phyloP scores from a whole-genome alignment of 2,888 invertebrate species.

The Drosophila anomelani region DNA sequence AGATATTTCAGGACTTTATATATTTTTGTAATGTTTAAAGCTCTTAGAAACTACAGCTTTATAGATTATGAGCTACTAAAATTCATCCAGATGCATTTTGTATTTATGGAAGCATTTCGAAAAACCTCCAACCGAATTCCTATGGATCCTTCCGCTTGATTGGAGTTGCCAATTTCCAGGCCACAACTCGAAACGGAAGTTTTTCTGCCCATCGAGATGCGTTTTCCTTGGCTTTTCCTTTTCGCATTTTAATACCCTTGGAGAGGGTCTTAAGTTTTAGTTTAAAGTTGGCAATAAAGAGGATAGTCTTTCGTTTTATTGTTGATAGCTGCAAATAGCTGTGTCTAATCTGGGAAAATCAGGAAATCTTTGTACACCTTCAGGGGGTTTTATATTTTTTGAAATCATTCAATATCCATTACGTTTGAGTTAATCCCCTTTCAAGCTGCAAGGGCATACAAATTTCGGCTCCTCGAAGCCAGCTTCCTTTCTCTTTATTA shows the following conservation, averaged over 20 bases:
- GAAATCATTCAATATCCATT: neutral
- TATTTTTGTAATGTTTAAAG: neutral
- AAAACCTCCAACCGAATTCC: conserved; percentile 14
- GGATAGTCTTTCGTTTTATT: neutral
- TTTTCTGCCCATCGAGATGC: conserved; percentile 56
- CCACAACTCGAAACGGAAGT: conserved; percentile 71
- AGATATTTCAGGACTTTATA: too few species aligned
- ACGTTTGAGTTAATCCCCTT: too few species aligned
- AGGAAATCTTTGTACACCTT: neutral
- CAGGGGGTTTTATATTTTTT: neutral
- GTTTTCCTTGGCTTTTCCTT: conserved; percentile 30
- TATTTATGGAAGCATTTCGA: conserved; percentile 19
- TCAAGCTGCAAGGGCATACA: neutral
- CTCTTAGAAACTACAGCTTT: neutral
- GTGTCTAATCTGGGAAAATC: too few species aligned
- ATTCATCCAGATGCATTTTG: conserved; percentile 6
- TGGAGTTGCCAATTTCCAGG: conserved; percentile 66
- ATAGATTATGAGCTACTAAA: neutral
- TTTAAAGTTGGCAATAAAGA: neutral
- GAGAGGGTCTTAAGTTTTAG: neutral
- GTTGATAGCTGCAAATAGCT: neutral
- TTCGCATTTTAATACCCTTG: neutral
- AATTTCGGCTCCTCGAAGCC: neutral
- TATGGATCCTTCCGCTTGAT: conserved; percentile 33
- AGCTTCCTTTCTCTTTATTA: conserved; percentile 8